Evolutionary conservation across 2,888 invertebrate species (phyloP), one percentile per base, ranked within the genome.

Genomic region (Mylabris sibirica): DNA sequence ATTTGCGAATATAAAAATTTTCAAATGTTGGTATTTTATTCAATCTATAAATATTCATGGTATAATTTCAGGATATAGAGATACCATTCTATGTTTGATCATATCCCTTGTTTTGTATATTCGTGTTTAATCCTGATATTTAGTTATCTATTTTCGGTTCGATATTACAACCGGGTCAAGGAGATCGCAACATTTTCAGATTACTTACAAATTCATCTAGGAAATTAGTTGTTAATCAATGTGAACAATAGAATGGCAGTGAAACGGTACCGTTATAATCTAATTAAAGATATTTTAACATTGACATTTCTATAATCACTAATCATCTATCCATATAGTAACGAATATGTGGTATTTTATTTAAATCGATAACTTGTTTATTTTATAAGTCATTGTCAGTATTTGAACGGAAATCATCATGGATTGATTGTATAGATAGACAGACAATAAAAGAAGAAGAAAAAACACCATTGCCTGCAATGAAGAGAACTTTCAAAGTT

Each of bases 401-500:
- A 14, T 41, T 41, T 41, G 4, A 41, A 41, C 41, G 41, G 14
- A 14, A 4, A 41, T 41, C n/a, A 41, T 41, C 3, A 12, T n/a
- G 14, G 41, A 41, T 41, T 41, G 41, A 38, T 41, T 14, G 41
- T 14, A n/a, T n/a, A 41, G 14, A 41, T n/a, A 14, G 14, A 41
- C 41, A 41, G 12, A 35, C 9, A 35, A 35, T 14, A 64, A 67
- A 70, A 67, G 63, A 62, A 62, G 59, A 70, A 70, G 65, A 30
- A n/a, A n/a, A n/a, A n/a, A n/a, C n/a, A n/a, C n/a, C 30, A 8
- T 30, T 30, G 30, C 30, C 8, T 3, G 30, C 53, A 66, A 65
- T 59, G 63, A 67, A 61, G 57, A 60, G 62, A 35, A 65, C 65
- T 65, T 61, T 44, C 6, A 4, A 6, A 44, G 44, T 44, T 17